Conservation (phyloP, 1,140 invertebrate species). For the Saccostrea glomerata region DNA sequence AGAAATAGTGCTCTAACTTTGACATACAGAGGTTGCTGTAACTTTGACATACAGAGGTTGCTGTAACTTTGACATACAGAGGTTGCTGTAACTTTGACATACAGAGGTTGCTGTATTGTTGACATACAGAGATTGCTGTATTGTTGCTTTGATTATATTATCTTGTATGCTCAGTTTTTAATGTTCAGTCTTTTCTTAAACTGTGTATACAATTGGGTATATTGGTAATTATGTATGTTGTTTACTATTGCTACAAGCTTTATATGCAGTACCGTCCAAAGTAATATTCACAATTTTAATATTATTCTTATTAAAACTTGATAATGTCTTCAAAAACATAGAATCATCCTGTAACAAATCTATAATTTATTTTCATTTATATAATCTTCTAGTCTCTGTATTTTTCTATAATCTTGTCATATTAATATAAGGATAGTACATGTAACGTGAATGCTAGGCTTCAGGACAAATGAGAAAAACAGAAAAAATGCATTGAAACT, state of each 20-base stretch:
- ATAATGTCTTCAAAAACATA: neutral
- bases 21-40: neutral
- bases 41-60: neutral
- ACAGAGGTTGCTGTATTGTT: neutral
- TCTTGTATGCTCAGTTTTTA: neutral
- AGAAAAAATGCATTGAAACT: too few species aligned
- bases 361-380: neutral
- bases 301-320: neutral
- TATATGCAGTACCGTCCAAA: slow-evolving; percentile 21
- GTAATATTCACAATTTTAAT: slow-evolving; percentile 12
- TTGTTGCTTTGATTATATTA: neutral
- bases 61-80: neutral
- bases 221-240: neutral
- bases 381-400: neutral
- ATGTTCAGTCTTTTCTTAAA: neutral
- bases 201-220: neutral
- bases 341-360: neutral
- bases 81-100: neutral
- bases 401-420: neutral
- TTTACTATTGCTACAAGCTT: neutral
- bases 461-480: neutral
- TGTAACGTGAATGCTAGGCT: neutral
- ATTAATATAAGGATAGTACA: neutral
- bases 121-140: neutral
- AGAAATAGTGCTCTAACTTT: neutral